phyloP scores from a whole-genome alignment of 2,888 invertebrate species.

The Petrolisthes manimaculis region DNA sequence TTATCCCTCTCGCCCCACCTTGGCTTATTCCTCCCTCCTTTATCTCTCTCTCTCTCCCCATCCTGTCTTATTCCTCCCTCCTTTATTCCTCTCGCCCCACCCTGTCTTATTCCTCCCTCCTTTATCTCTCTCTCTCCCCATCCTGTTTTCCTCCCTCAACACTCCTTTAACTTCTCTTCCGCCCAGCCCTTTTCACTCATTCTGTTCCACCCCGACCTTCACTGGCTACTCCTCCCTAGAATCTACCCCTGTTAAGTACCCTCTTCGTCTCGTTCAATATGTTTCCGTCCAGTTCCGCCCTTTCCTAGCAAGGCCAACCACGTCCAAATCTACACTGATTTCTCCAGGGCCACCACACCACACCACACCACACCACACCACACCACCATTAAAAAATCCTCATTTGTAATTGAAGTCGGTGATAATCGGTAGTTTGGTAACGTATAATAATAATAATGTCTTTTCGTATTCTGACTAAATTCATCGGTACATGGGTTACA shows the following conservation, averaged over 20 bases:
- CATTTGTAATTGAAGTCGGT: no score
- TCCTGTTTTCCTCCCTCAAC: not conserved
- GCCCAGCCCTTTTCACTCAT: not conserved
- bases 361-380: no score
- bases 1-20: not conserved
- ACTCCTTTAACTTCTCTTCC: not conserved
- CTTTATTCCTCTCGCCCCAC: not conserved
- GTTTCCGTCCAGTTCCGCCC: not conserved
- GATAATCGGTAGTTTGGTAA: no score
- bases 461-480: no score
- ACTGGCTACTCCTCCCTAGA: no score
- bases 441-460: no score
- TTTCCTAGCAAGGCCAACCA: not conserved
- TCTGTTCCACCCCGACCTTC: not conserved
- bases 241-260: no score
- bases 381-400: no score
- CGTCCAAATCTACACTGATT: not conserved
- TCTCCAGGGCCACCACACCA: not conserved
- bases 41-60: not conserved
- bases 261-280: no score
- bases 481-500: no score
- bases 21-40: conserved; percentile 18
- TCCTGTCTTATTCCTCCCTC: not conserved
- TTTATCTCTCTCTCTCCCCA: not conserved
- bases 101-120: not conserved